Evolutionary conservation across 2,888 invertebrate genomes (phyloP), one percentile per base, ranked within the genome.

Genomic region (Hipparchia semele): DNA sequence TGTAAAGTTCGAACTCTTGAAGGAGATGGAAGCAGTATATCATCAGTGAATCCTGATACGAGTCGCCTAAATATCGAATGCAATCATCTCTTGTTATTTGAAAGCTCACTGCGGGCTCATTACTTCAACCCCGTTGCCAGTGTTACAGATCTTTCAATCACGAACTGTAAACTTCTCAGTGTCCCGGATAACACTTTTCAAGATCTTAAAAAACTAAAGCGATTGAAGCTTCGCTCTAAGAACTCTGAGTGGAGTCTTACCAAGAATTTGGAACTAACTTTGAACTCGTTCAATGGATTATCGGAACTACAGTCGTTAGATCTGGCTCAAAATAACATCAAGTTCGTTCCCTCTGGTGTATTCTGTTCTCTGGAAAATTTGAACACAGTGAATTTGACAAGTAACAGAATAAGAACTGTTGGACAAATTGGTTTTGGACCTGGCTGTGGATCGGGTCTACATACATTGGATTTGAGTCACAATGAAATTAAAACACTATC

Each of bases 321-420:
- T 90, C 94, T 98, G 88, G 96, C 96, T 84, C 96, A 97, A 90
- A 98, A 97, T 93, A 98, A 98, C 92, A 95, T 98, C 78, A 95
- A 97, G 81, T 95, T 96, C 78, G 88, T 98, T 85, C 97, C 98
- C 62, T 96, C 96, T 80, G 96, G 96, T 81, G 95, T 96, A 77
- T 96, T 98, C 86, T 98, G 98, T 90, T 95, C 96, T 64, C 90
- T 98, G 85, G 95, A 96, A 81, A 97, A 96, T 89, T 94, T 98
- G 75, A 97, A 97, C 87, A 95, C 96, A 78, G 92, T 98, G 69
- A 98, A 98, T 94, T 94, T 98, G 83, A 98, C 98, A 68, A 94
- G 96, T 79, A 98, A 98, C 91, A 96, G 96, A 82, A 95, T 98
- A 79, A 95, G 96, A 79, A 96, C 96, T 78, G 95, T 97, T 7